Conservation (phyloP, 2,113 vertebrate species). For the Dasyurus viverrinus region DNA sequence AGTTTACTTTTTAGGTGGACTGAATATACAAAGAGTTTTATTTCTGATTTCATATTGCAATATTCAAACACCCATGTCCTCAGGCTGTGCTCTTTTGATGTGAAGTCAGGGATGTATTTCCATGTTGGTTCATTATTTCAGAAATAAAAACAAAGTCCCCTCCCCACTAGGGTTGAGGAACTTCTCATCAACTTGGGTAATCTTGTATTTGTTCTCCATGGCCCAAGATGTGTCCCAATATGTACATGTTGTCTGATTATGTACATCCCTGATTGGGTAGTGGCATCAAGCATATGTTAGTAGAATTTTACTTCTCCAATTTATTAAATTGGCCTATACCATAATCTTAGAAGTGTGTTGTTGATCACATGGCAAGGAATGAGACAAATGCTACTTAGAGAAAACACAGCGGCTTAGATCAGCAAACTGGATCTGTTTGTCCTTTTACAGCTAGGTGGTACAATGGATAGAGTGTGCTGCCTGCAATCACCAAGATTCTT, state of each 20-base stretch:
- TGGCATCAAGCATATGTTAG: accelerated
- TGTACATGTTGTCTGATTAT: neutral
- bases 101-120: neutral
- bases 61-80: neutral
- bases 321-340: neutral
- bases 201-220: neutral
- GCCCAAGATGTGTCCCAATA: neutral
- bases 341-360: neutral
- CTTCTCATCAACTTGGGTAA: neutral
- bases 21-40: neutral
- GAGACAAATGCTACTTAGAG: neutral
- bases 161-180: neutral
- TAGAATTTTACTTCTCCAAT: neutral
- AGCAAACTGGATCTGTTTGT: neutral
- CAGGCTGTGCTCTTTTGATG: neutral
- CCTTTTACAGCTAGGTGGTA: neutral
- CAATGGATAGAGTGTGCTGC: neutral
- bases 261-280: neutral
- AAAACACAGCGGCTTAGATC: neutral
- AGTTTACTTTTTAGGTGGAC: neutral
- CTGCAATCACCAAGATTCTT: neutral
- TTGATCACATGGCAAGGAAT: neutral
- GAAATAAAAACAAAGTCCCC: neutral
- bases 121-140: neutral
- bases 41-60: neutral